These are phyloP conservation scores for Hepsetus odoe DNA, from an alignment of 2,113 vertebrate species.

Conservation along the genomic window DNA sequence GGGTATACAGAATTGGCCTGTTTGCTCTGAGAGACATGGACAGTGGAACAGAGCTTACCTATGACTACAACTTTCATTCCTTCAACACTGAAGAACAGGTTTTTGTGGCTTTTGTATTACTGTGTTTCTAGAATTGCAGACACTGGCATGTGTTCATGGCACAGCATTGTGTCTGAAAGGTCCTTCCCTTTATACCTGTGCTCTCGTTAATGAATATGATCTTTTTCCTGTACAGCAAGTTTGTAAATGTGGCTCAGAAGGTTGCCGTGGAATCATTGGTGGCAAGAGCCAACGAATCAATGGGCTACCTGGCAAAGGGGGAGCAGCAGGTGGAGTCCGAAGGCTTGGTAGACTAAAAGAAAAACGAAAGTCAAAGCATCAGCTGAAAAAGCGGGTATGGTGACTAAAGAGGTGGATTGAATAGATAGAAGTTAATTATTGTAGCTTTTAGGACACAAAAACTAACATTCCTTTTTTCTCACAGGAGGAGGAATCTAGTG, in stretches of 20 bases:
- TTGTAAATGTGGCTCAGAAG: slow-evolving; percentile 94
- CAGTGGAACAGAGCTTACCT: slow-evolving; percentile 93
- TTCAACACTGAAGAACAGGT: slow-evolving; percentile 99
- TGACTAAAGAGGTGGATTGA: neutral
- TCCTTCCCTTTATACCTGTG: neutral
- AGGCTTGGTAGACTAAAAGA: slow-evolving; percentile 89
- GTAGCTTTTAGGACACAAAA: neutral
- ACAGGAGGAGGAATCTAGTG: slow-evolving; percentile 82
- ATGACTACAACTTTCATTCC: slow-evolving; percentile 99
- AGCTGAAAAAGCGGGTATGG: slow-evolving; percentile 94
- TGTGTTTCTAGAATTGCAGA: too few relatives aligned
- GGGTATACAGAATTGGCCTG: slow-evolving; percentile 93
- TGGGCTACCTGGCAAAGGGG: slow-evolving; percentile 81
- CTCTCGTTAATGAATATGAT: slow-evolving; percentile 5
- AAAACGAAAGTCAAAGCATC: slow-evolving; percentile 97
- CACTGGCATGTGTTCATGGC: too few relatives aligned
- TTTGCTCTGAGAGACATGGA: slow-evolving; percentile 93
- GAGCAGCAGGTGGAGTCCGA: slow-evolving; percentile 76
- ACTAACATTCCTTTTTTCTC: neutral
- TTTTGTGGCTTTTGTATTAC: neutral
- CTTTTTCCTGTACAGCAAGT: slow-evolving; percentile 81
- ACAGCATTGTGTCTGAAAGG: neutral
- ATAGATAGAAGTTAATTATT: neutral
- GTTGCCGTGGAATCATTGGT: slow-evolving; percentile 96
- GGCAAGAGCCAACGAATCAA: slow-evolving; percentile 96